A percentile compares a stretch with the other conserved stretches of the same genome.
Evolutionary conservation across 2,888 invertebrate species (phyloP).

Genomic region (Chromoteleia sp.): DNA sequence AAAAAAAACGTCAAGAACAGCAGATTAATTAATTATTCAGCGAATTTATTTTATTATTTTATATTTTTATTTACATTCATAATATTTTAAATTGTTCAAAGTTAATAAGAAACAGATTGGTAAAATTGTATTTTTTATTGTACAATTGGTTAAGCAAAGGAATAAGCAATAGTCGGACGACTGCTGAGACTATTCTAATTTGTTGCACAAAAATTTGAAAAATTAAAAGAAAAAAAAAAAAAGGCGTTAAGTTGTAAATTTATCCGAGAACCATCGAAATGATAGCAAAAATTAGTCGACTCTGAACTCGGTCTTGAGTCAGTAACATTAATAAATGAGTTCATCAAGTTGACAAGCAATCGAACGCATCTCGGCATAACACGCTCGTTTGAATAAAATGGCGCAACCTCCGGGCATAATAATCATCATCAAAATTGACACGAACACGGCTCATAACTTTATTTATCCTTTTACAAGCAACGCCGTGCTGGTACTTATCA

Average conservation of each 20-base stretch:
- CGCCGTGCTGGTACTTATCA: slow-evolving; percentile 51
- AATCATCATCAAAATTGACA: slow-evolving; percentile 65
- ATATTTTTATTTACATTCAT: no score
- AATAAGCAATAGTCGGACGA: no score
- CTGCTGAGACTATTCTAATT: no score
- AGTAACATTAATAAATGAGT: slow-evolving; percentile 38
- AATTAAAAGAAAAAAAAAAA: not conserved
- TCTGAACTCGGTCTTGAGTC: not conserved
- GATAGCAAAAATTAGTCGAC: slow-evolving; percentile 1
- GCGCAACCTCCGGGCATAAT: slow-evolving; percentile 53
- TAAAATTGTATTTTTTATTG: no score
- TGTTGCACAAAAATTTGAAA: no score
- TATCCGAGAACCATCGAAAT: not conserved
- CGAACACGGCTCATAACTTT: slow-evolving; percentile 57
- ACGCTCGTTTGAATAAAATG: slow-evolving; percentile 52
- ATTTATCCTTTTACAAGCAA: slow-evolving; percentile 56
- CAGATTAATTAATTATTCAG: no score
- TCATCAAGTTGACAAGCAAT: slow-evolving; percentile 35
- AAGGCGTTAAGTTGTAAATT: no score
- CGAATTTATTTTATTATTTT: no score
- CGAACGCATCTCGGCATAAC: slow-evolving; percentile 36
- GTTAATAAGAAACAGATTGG: no score
- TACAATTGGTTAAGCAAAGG: no score
- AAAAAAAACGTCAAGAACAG: no score
- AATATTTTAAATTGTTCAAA: no score